These are phyloP conservation scores for Herpetotheres cachinnans DNA, from an alignment of 2,113 vertebrate species.

Conservation along the genomic window DNA sequence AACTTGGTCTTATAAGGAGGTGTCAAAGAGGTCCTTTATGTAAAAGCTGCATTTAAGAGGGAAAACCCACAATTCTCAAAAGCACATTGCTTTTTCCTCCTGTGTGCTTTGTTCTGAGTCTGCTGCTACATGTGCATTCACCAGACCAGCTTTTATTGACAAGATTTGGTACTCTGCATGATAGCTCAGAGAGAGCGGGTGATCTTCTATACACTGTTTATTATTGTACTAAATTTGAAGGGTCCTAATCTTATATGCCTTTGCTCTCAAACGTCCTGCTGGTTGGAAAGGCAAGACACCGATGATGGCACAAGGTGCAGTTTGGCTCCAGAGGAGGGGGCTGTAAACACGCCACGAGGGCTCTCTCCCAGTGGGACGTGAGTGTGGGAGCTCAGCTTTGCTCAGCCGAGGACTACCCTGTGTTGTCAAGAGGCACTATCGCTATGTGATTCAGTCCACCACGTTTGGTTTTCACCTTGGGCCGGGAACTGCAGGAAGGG, in stretches of 20 bases:
- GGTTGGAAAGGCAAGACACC: background rate
- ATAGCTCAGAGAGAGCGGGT: background rate
- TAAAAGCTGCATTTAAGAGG: background rate
- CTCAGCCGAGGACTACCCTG: fast-evolving
- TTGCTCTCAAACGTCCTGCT: background rate
- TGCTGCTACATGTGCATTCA: background rate
- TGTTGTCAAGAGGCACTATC: background rate
- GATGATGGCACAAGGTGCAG: background rate
- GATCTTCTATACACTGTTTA: background rate
- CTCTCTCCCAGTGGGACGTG: background rate
- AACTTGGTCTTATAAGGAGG: background rate
- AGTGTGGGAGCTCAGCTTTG: background rate
- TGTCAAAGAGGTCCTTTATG: background rate
- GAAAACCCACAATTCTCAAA: background rate
- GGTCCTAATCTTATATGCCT: background rate
- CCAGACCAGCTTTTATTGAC: background rate
- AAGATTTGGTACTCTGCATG: background rate
- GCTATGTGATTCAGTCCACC: background rate
- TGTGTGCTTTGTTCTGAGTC: background rate
- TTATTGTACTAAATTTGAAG: background rate
- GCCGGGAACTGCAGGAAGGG: background rate
- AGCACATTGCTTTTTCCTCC: background rate
- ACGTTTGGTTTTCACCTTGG: background rate
- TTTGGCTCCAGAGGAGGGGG: background rate
- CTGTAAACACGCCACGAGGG: background rate